phyloP scores from a whole-genome alignment of 2,888 invertebrate species.

The Zaprionus obscuricornis region DNA sequence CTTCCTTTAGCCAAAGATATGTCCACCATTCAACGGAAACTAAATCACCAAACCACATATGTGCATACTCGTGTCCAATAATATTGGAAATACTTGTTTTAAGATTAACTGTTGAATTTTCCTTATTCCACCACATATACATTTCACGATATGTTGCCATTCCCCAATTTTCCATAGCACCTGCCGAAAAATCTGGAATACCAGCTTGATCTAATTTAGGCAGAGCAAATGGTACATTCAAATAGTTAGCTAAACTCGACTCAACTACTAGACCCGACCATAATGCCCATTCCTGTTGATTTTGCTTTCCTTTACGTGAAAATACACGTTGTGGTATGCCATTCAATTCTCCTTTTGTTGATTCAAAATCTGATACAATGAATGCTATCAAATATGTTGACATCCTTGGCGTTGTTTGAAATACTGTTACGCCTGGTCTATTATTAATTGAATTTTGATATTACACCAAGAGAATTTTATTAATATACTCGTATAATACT shows the following conservation, averaged over 20 bases:
- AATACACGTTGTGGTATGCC: constrained; percentile 74
- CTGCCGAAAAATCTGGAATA: constrained; percentile 92
- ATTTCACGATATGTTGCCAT: constrained; percentile 86
- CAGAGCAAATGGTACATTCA: constrained; percentile 89
- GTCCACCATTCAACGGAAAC: constrained; percentile 89
- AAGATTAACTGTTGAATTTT: constrained; percentile 65
- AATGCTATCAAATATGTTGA: constrained; percentile 92
- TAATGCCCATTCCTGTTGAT: constrained; percentile 87
- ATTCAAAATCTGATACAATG: constrained; percentile 86
- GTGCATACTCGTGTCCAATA: constrained; percentile 86
- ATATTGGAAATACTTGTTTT: constrained; percentile 84
- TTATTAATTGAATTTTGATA: background rate
- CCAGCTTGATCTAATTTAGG: constrained; percentile 95
- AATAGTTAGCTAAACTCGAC: constrained; percentile 88
- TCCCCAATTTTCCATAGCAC: constrained; percentile 98
- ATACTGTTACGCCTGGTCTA: constrained; percentile 65
- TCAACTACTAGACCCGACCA: constrained; percentile 90
- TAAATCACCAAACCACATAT: constrained; percentile 92
- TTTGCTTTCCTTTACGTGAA: constrained; percentile 73
- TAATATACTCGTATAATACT: no score
- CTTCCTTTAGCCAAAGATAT: constrained; percentile 90
- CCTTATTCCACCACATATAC: constrained; percentile 75
- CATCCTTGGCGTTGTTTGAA: constrained; percentile 86
- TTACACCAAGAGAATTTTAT: no score
- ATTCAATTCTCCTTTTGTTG: constrained; percentile 62